phyloP scores from a whole-genome alignment of 2,797 vertebrate genomes.

The Ispidina lecontei region DNA sequence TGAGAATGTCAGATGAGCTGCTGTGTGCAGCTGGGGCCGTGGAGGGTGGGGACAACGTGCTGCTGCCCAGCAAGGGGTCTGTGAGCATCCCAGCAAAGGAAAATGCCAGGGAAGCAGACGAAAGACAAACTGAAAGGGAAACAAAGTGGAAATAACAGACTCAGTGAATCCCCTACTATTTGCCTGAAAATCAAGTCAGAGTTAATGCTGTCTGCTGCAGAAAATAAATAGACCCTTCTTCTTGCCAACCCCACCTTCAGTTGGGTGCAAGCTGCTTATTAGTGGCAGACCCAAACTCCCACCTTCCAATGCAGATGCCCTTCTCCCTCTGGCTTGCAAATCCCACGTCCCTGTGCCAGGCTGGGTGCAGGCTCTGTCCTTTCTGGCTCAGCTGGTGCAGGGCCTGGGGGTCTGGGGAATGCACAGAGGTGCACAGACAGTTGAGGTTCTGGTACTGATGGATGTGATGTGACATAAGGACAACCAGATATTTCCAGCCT shows the following conservation, averaged over 20 bases:
- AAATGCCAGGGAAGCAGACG: neutral
- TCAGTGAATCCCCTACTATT: neutral
- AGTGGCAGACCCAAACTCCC: neutral
- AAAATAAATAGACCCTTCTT: neutral
- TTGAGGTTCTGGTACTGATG: fast-evolving
- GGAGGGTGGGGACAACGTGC: fast-evolving
- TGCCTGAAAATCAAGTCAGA: neutral
- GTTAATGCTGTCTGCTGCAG: neutral
- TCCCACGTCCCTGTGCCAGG: neutral
- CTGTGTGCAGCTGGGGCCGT: neutral
- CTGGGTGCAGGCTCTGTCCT: neutral
- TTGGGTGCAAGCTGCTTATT: neutral
- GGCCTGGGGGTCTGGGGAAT: no score
- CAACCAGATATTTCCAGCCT: neutral
- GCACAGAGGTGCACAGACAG: fast-evolving
- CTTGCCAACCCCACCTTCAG: neutral
- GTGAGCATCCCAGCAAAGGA: neutral
- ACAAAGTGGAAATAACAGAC: neutral
- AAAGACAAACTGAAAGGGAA: neutral
- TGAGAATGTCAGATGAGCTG: neutral
- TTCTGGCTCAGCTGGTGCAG: neutral
- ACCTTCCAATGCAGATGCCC: neutral
- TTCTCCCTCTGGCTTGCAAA: neutral
- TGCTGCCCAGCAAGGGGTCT: neutral
- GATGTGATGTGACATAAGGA: neutral